Conservation (phyloP, 2,888 invertebrate species). For the Ectemnius lituratus region DNA sequence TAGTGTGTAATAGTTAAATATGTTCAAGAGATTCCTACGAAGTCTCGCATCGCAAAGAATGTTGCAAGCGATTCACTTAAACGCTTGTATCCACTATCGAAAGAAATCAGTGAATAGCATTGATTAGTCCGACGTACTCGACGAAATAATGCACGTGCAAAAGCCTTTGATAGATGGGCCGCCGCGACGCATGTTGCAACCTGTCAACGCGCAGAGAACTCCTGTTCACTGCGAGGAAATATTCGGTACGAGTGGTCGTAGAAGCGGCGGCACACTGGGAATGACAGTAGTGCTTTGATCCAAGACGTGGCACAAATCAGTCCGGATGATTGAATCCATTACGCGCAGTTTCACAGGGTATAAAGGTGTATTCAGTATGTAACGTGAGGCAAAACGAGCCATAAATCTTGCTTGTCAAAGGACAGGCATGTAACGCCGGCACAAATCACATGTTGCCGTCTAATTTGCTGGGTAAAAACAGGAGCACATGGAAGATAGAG, state of each 20-base stretch:
- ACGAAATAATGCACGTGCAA: no score
- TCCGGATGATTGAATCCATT: slow-evolving; percentile 51
- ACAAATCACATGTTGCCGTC: slow-evolving; percentile 40
- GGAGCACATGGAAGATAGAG: slow-evolving; percentile 28
- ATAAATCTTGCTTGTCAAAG: slow-evolving; percentile 42
- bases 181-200: no score
- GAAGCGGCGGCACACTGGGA: slow-evolving; percentile 8
- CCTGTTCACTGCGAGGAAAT: no score
- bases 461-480: slow-evolving; percentile 53
- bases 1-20: no score
- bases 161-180: no score
- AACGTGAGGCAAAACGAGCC: slow-evolving; percentile 32
- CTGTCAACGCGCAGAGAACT: no score
- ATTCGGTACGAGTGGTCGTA: neutral
- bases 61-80: no score
- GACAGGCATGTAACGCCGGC: slow-evolving; percentile 9
- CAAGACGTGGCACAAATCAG: slow-evolving; percentile 38
- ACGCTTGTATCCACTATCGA: no score
- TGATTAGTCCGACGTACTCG: no score
- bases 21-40: no score
- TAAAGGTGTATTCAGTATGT: slow-evolving; percentile 14
- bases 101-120: no score
- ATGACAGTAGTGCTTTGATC: slow-evolving; percentile 31
- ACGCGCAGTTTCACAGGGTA: slow-evolving; percentile 2
- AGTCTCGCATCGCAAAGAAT: no score